Evolutionary conservation across 2,797 vertebrate species (phyloP).

Genomic region (Sebastes cheni): DNA sequence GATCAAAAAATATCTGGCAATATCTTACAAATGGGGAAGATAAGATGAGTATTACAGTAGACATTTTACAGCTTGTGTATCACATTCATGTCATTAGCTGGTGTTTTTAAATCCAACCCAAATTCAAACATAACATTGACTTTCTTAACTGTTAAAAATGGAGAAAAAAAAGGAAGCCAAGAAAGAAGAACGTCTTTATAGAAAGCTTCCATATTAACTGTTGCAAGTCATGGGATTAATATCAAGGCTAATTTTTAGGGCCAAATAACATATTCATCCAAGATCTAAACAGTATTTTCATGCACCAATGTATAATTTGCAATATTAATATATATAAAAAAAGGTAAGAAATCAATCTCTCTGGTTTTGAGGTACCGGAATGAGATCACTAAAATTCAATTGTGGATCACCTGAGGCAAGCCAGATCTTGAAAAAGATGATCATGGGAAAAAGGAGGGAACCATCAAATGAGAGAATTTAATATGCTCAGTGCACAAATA

Average conservation of each 20-base stretch:
- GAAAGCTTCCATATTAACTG: background rate
- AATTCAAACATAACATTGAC: no score
- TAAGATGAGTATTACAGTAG: background rate
- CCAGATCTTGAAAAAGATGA: background rate
- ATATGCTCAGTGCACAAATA: background rate
- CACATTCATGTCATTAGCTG: background rate
- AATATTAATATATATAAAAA: background rate
- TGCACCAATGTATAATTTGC: background rate
- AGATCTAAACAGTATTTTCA: background rate
- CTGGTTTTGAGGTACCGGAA: no score
- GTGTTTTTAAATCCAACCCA: background rate
- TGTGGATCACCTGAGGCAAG: background rate
- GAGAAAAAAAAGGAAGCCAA: background rate
- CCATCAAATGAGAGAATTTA: background rate
- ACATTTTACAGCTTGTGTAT: background rate
- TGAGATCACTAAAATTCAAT: background rate
- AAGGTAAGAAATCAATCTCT: background rate
- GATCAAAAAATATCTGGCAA: background rate
- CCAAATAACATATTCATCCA: background rate
- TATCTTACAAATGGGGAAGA: no score
- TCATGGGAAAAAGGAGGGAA: background rate
- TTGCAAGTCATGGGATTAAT: background rate
- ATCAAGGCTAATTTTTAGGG: background rate
- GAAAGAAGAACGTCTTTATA: background rate
- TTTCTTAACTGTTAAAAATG: background rate